Evolutionary conservation across 1,140 invertebrate genomes (phyloP).

Genomic region (Drosophila bocki): DNA sequence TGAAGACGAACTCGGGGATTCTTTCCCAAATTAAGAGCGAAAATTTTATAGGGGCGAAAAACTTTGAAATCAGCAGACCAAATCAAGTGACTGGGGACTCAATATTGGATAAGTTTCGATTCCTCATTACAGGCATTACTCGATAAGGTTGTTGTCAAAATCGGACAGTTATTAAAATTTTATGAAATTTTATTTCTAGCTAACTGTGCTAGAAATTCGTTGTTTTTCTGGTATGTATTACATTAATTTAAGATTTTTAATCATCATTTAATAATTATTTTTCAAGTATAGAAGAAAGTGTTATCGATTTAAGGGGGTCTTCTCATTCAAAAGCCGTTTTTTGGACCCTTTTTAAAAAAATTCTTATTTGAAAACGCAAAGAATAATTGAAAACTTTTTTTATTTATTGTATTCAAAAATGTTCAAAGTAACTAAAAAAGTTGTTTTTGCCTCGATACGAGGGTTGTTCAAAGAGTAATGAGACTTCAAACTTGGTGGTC

Average conservation of each 20-base stretch:
- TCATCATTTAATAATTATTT: not conserved
- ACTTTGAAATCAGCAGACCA: constrained; percentile 77
- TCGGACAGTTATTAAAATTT: not conserved
- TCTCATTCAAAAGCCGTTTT: no score
- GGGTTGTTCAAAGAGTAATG: no score
- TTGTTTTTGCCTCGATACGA: no score
- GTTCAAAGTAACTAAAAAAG: no score
- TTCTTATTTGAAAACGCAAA: no score
- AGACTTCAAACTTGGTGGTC: no score
- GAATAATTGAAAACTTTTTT: no score
- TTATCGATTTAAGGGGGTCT: not conserved
- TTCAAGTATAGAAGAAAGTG: not conserved
- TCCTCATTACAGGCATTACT: not conserved
- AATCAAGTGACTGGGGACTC: constrained; percentile 47
- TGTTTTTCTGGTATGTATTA: not conserved
- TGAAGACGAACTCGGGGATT: constrained; percentile 23
- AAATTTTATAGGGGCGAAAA: constrained; percentile 67
- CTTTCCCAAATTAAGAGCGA: constrained; percentile 57
- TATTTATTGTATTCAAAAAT: no score
- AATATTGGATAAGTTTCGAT: constrained; percentile 12
- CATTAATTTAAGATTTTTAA: no score
- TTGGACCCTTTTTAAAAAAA: no score
- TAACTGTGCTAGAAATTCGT: not conserved
- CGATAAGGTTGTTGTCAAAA: not conserved
- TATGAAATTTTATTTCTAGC: not conserved